A percentile compares a stretch with the other conserved stretches of the same genome.
Evolutionary conservation across 2,888 invertebrate genomes (phyloP).

Genomic region (Baronia brevicornis): DNA sequence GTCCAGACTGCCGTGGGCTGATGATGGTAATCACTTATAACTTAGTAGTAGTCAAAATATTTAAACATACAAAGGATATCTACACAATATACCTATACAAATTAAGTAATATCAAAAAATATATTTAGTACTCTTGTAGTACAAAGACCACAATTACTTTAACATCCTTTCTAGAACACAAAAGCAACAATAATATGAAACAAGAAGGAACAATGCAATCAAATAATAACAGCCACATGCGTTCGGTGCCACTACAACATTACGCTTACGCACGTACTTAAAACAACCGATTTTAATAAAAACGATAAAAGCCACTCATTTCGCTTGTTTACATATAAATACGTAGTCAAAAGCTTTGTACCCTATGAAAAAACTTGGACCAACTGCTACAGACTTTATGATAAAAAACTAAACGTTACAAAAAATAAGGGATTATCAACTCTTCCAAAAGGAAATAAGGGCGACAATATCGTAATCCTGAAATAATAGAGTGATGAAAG

Average conservation of each 20-base stretch:
- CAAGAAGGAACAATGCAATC: slow-evolving; percentile 16
- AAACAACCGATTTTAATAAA: slow-evolving; percentile 17
- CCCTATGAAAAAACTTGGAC: slow-evolving; percentile 13
- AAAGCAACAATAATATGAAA: slow-evolving; percentile 16
- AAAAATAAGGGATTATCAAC: slow-evolving; percentile 7
- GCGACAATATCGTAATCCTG: slow-evolving; percentile 11
- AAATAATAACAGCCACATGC: slow-evolving; percentile 20
- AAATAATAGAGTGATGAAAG: slow-evolving; percentile 12
- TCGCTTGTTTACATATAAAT: slow-evolving; percentile 21
- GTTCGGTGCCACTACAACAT: slow-evolving; percentile 16
- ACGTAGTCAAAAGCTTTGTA: slow-evolving; percentile 20
- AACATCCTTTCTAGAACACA: slow-evolving; percentile 10
- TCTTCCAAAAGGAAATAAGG: slow-evolving; percentile 11
- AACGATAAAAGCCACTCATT: slow-evolving; percentile 17
- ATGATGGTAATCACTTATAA: no score
- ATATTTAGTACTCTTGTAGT: no score
- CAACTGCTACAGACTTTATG: slow-evolving; percentile 13
- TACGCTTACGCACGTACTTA: slow-evolving; percentile 17
- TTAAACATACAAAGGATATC: no score
- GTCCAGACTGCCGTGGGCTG: no score
- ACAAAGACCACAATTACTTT: no score
- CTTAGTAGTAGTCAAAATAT: no score
- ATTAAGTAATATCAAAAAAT: no score
- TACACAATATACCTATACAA: no score
- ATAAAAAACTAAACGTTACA: slow-evolving; percentile 1